Evolutionary conservation across 1,140 invertebrate species (phyloP).

Genomic region (Stegodyphus mimosarum): DNA sequence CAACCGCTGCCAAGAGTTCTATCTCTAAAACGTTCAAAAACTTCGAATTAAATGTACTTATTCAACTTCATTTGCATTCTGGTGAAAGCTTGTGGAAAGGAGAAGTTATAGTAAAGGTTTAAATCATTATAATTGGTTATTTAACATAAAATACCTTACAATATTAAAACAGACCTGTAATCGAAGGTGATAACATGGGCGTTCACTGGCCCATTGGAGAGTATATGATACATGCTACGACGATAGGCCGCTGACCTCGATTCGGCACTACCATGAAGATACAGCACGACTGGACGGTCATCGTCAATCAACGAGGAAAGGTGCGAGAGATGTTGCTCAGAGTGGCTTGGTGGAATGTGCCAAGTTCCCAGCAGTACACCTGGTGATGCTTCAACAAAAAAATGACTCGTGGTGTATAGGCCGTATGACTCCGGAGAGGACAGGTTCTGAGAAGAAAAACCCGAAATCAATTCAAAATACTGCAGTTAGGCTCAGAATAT

Average conservation of each 20-base stretch:
- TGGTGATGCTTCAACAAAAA: constrained; percentile 60
- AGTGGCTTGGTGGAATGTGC: constrained; percentile 43
- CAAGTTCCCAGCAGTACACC: constrained; percentile 60
- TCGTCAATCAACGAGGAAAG: constrained; percentile 3
- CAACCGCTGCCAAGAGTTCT: too few relatives aligned
- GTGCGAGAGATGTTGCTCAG: too few relatives aligned
- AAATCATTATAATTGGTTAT: too few relatives aligned
- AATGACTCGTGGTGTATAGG: constrained; percentile 52
- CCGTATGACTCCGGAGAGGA: constrained; percentile 57
- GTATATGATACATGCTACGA: constrained; percentile 83
- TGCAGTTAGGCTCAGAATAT: too few relatives aligned
- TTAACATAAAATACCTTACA: too few relatives aligned
- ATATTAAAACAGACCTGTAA: constrained; percentile 72
- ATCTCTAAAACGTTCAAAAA: too few relatives aligned
- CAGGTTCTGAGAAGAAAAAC: constrained; percentile 47
- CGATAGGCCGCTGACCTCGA: constrained; percentile 82
- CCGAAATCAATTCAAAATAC: too few relatives aligned
- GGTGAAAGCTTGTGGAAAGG: too few relatives aligned
- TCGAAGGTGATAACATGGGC: constrained; percentile 91
- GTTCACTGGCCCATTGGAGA: constrained; percentile 74
- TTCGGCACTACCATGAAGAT: constrained; percentile 90
- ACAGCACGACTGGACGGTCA: constrained; percentile 76
- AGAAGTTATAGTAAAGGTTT: too few relatives aligned
- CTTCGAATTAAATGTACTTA: too few relatives aligned
- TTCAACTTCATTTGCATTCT: too few relatives aligned